Percentiles rank a stretch among this genome's conserved stretches.
These are phyloP conservation scores for Electrona antarctica DNA, from an alignment of 2,113 vertebrate genomes.

Conservation along the genomic window DNA sequence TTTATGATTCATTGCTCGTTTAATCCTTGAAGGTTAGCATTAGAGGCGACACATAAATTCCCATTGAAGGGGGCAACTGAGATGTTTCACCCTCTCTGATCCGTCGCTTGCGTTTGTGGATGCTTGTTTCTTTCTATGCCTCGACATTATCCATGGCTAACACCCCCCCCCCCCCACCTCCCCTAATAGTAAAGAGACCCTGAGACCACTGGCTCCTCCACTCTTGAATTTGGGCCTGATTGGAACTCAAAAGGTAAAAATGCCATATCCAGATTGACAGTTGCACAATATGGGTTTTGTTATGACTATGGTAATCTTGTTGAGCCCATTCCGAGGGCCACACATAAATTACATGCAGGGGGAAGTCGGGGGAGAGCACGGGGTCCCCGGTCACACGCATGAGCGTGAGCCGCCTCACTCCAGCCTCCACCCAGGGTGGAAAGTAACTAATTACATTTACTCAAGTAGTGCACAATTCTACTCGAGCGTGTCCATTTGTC, in stretches of 20 bases:
- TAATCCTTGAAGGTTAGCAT: conserved; percentile 60
- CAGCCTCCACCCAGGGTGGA: conserved; percentile 26
- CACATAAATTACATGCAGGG: conserved; percentile 77
- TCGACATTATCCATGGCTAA: conserved; percentile 64
- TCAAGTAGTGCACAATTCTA: no score
- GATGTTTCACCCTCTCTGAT: conserved; percentile 63
- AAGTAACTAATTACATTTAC: no score
- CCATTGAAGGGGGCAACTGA: conserved; percentile 67
- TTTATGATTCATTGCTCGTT: conserved; percentile 62
- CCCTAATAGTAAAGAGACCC: conserved; percentile 43
- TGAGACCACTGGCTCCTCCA: conserved; percentile 52
- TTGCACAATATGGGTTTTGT: conserved; percentile 79
- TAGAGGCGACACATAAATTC: conserved; percentile 60
- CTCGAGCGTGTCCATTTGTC: no score
- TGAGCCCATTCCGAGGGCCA: conserved; percentile 72
- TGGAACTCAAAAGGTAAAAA: conserved; percentile 73
- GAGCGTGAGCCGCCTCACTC: conserved; percentile 43
- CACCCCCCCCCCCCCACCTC: conserved; percentile 29
- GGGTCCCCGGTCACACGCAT: conserved; percentile 51
- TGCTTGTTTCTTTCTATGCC: conserved; percentile 62
- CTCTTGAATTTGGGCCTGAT: conserved; percentile 60
- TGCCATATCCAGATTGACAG: conserved; percentile 78
- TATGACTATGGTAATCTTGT: conserved; percentile 78
- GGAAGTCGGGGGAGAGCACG: conserved; percentile 28
- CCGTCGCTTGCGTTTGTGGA: conserved; percentile 58